Base-by-base conservation (phyloP, 2,113 vertebrate genomes). In the Gnathonemus longibarbis region DNA sequence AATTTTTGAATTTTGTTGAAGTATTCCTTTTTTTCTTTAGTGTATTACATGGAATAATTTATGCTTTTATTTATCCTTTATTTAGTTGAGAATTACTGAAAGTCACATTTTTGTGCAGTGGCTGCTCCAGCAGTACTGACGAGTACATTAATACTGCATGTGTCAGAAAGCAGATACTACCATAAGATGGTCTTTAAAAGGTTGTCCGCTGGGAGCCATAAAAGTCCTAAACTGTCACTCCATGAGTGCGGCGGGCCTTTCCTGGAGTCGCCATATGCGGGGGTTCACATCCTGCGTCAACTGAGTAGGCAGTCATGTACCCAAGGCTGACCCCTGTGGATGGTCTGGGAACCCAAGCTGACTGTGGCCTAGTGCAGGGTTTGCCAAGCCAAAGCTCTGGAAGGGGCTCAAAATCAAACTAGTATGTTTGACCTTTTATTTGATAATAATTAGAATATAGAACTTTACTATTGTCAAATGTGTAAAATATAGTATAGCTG, bases 261-360 rank as follows among this genome's bases (percentile, higher is more conserved):
- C 89, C 70, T 62, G 86, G 89, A 88, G 77, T 84, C 62, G 24
- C 27, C 45, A 48, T 93, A 94, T 89, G n/a, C 91, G 19, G 90
- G 89, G 88, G 24, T 48, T 84, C 80, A 49, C 91, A 92, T 93
- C 90, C 92, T 86, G 48, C 17, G 27, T 92, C 0, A 27, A 88
- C 91, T 91, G 90, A 91, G 90, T 94, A 92, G 91, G 92, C 91
- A 62, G 89, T 90, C 84, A 87, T 90, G 91, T 91, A 84, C 89
- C 24, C 66, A 90, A 90, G 89, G 27, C 90, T 93, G 91, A 92
- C 90, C 93, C 84, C 70, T 17, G 39, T 35, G 74, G 89, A 92
- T 92, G 93, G 88, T 88, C 92, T 93, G 93, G 92, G 92, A 94
- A 91, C 90, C 50, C 70, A 9, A n/a, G 49, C 35, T 84, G 17